A percentile compares a stretch with the other conserved stretches of the same genome.
Conservation (phyloP, 2,113 vertebrate species). For the Gymnocephalus cernua region DNA sequence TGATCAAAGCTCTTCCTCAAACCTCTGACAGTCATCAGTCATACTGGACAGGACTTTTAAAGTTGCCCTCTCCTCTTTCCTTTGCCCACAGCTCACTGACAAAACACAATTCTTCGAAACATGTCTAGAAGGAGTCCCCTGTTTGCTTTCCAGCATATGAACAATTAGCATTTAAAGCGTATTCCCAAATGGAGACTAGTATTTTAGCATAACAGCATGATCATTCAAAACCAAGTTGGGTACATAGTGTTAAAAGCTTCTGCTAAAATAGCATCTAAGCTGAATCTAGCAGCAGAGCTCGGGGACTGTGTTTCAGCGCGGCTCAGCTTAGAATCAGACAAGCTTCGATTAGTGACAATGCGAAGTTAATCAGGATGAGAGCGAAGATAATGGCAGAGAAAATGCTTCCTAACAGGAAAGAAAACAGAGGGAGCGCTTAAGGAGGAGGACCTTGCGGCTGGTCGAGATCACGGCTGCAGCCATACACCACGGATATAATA, state of each 20-base stretch:
- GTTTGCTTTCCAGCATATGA: slow-evolving; percentile 50
- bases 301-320: slow-evolving; percentile 48
- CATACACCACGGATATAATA: not conserved
- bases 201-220: slow-evolving; percentile 43
- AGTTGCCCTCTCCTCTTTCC: slow-evolving; percentile 10
- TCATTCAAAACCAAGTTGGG: slow-evolving; percentile 34
- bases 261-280: slow-evolving; percentile 25
- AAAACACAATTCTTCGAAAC: not conserved
- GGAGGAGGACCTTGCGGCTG: not conserved
- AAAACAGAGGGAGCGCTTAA: slow-evolving; percentile 15
- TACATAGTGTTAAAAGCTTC: slow-evolving; percentile 1
- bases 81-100: slow-evolving; percentile 4
- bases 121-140: slow-evolving; percentile 16
- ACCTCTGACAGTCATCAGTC: slow-evolving; percentile 47
- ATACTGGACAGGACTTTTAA: slow-evolving; percentile 35
- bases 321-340: slow-evolving; percentile 24
- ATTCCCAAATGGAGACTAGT: slow-evolving; percentile 28
- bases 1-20: slow-evolving; percentile 51
- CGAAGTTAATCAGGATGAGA: slow-evolving; percentile 62
- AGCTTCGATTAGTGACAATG: slow-evolving; percentile 61
- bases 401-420: slow-evolving; percentile 47
- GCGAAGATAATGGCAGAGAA: slow-evolving; percentile 39
- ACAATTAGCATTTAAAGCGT: slow-evolving; percentile 50
- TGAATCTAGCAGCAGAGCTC: slow-evolving; percentile 30
- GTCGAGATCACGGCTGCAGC: not conserved